phyloP scores from a whole-genome alignment of 2,797 vertebrate species.

The Kryptopterus vitreolus region DNA sequence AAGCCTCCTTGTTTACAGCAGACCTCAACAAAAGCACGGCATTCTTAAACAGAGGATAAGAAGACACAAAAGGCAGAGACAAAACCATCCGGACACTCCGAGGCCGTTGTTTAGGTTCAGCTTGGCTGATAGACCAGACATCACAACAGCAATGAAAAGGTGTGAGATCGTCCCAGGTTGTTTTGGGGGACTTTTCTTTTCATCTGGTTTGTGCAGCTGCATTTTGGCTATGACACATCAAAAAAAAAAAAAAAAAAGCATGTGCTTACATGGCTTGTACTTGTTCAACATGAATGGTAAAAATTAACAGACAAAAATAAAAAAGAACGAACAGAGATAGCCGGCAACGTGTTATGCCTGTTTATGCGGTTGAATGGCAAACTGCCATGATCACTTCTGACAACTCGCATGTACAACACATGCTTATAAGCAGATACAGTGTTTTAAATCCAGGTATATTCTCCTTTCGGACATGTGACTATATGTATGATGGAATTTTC shows the following conservation, averaged over 20 bases:
- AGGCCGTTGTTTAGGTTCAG: conserved; percentile 70
- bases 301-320: not conserved
- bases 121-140: conserved; percentile 74
- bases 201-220: conserved; percentile 56
- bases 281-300: not conserved
- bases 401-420: conserved; percentile 19
- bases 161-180: conserved; percentile 59
- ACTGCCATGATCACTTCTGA: conserved; percentile 23
- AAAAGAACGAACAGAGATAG: too few relatives aligned
- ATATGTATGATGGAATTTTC: too few relatives aligned
- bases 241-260: not conserved
- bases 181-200: conserved; percentile 37
- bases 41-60: conserved; percentile 74
- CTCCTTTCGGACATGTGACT: too few relatives aligned
- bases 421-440: too few relatives aligned
- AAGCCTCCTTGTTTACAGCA: conserved; percentile 74
- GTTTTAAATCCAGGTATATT: too few relatives aligned
- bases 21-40: conserved; percentile 77
- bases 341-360: not conserved
- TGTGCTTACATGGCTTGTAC: too few relatives aligned
- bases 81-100: conserved; percentile 60
- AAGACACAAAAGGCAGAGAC: conserved; percentile 62
- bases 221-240: conserved; percentile 64
- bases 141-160: conserved; percentile 67
- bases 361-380: not conserved